These are phyloP conservation scores for Holocentrus rufus DNA, from an alignment of 2,797 vertebrate genomes.

Conservation along the genomic window DNA sequence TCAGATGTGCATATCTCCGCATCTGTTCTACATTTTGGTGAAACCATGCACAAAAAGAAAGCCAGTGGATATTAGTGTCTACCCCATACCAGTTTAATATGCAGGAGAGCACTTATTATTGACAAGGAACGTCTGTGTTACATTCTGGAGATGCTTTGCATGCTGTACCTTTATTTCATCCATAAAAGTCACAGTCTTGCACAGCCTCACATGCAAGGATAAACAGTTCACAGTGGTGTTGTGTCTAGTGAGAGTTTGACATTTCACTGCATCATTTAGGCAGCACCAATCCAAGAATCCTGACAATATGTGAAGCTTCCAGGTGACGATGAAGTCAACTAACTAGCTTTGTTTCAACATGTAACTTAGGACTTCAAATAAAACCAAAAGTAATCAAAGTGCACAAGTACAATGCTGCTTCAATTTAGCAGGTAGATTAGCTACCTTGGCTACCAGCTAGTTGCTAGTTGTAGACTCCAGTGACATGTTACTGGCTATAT, in stretches of 20 bases:
- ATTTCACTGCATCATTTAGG: neutral
- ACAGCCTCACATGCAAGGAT: neutral
- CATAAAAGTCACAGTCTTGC: neutral
- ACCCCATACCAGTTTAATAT: neutral
- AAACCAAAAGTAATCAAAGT: no score
- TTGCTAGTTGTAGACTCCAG: no score
- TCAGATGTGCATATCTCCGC: neutral
- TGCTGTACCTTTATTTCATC: neutral
- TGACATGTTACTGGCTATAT: no score
- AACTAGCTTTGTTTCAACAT: no score
- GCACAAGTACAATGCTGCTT: no score
- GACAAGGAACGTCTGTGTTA: no score
- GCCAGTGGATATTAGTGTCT: neutral
- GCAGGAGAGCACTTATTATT: neutral
- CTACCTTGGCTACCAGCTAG: no score
- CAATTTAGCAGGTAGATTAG: no score
- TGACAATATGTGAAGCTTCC: neutral
- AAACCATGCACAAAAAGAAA: neutral
- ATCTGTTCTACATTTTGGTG: slow-evolving; percentile 12
- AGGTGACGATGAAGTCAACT: neutral
- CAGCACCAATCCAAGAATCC: no score
- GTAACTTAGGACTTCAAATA: no score
- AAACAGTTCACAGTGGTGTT: neutral
- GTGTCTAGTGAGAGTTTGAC: neutral
- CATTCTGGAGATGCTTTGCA: neutral